Base-by-base conservation (phyloP, 2,888 invertebrate species). In the Biston stratarius region DNA sequence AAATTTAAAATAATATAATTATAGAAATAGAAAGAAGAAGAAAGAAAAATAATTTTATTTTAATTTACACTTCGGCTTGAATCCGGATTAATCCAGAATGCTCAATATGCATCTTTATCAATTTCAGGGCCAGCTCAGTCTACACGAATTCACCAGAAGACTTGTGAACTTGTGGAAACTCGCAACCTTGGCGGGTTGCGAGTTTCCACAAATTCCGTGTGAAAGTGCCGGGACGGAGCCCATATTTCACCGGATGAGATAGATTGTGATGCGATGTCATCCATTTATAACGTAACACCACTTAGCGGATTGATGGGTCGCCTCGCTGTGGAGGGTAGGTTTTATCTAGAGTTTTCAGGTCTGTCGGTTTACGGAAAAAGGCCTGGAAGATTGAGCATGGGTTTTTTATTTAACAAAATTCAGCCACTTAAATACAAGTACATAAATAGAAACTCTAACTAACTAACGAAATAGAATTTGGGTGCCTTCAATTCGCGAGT, bases 271-370 rank as follows among this genome's bases (percentile, higher is more conserved):
- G 64, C 63, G 68, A 60, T 74, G 75, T 74, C 73, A 74, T 74
- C 75, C 74, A 77, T 77, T 77, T 75, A 75, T 76, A 74, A 74
- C 76, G 61, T 70, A 68, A 67, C 60, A 69, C 68, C 74, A 72
- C 77, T 76, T 74, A 70, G 70, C 61, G 73, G 73, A 77, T 76
- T 76, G 76, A 77, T 77, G 70, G 71, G 52, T 60, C 38, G 66
- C 53, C 64, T 42, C 60, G 52, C 60, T 34, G 36, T 38, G 42
- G 57, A 45, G 66, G 73, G 60, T 67, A 66, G 72, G 69, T 74
- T 73, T 74, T 72, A 75, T 75, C 73, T 72, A 12, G 48, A 73
- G 61, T 64, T 69, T 66, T 60, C 68, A 64, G 61, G 64, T 61
- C 53, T 51, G 61, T 49, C 8, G 53, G 55, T 42, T 34, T 56